Base-by-base conservation (phyloP, 2,797 vertebrate species). In the Sebastiscus tertius region DNA sequence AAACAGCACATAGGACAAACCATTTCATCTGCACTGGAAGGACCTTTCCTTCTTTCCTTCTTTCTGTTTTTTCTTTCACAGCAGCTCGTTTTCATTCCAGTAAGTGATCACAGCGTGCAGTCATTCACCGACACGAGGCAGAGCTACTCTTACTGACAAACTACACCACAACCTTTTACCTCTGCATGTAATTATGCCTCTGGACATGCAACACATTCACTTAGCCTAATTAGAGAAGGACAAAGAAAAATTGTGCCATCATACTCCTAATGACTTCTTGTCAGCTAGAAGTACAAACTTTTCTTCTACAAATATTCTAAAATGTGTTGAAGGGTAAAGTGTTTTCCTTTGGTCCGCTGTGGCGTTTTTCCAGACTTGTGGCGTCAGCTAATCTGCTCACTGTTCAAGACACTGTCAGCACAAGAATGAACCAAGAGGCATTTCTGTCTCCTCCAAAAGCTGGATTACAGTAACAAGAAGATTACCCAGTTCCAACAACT, bases 381-480 rank as follows among this genome's bases (percentile, higher is more conserved):
- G 62, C 49, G 1, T 76, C 82, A 76, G 83, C 87, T 93, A 89
- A 93, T 92, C 88, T 91, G 70, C 65, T 77, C 77, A 14, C 70
- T 68, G 79, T 39, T 72, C 64, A 84, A 82, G 82, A 86, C 72
- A 20, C 62, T 74, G 84, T 88, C 88, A 89, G 79, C 86, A 83
- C 67, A 63, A 84, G 75, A 90, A 86, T 65, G 34, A 92, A 86
- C 61, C 36, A 27, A 80, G 39, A 85, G 79, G 73, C 82, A 74
- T 84, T 92, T 89, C 77, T 76, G 78, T 85, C 83, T 71, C 72
- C 81, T 84, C 79, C 83, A 86, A 89, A 91, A 85, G 67, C 74
- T 90, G 93, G 91, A 94, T 95, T 94, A 94, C 87, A 87, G 83
- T 82, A 85, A 83, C 77, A 87, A 89, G 82, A 88, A 89, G 92